Evolutionary conservation across 2,113 vertebrate genomes (phyloP), one percentile per base, ranked within the genome.

Genomic region (Xenus cinereus): DNA sequence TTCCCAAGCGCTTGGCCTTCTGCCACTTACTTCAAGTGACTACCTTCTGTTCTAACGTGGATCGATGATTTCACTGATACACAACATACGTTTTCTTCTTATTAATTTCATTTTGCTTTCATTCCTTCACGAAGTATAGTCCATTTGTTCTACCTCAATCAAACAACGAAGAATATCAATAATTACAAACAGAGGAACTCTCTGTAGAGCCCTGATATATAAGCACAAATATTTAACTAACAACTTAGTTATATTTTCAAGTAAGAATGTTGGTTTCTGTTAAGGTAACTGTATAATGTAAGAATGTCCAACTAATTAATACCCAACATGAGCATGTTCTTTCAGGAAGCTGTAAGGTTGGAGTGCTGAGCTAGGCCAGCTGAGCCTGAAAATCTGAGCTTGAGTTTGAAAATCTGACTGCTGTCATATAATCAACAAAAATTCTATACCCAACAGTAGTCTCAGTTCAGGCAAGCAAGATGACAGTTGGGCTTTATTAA

Each of bases 91-190:
- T 72, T 94, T 95, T 80, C 39, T 54, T 93, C 35, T 39, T 93
- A 56, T 27, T 91, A 48, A 80, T 74, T 94, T 77, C 50, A 71
- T 57, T 93, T 94, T 78, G 23, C 69, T 89, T 89, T 96, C 76
- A 62, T 90, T 96, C 64, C 75, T 84, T 93, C 72, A 74, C 1
- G 4, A 87, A 91, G 39, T 62, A 12, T 9, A 56, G 60, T 87
- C 68, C 37, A 45, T 87, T 95, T 93, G 20, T 85, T 87, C 71
- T 94, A 62, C 71, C 62, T 95, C 39, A 59, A 54, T 85, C 74
- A 89, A 92, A 64, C 59, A 87, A 56, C 76, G 68, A 87, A 77
- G 45, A 76, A 73, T 62, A 26, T 30, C 33, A 71, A 2, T 91
- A 89, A 82, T 41, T 87, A 67, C 57, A 86, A 87, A 60, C 53